Base-by-base conservation (phyloP, 2,888 invertebrate genomes). In the Acanthosepion esculentum region DNA sequence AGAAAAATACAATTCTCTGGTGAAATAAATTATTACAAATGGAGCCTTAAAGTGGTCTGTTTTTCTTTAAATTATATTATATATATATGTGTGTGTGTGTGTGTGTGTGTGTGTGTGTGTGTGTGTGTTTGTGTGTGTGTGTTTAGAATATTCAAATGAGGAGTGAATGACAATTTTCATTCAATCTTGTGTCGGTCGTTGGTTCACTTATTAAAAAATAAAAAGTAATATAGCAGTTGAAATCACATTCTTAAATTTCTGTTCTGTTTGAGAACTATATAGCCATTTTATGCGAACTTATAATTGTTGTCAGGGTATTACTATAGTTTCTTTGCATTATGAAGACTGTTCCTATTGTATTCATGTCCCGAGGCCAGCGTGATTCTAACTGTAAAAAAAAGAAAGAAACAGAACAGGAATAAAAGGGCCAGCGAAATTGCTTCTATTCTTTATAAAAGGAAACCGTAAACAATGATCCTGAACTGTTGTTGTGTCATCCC, bases 391-490 rank as follows among this genome's bases (percentile, higher is more conserved):
- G n/a, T n/a, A n/a, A n/a, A n/a, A 12, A 64, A 78, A 78, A 78
- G n/a, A 64, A 78, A 78, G n/a, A n/a, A n/a, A 78, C n/a, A 10
- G 78, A 78, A 78, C 78, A 33, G 12, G 78, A 78, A 78, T 78
- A 78, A 78, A 78, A n/a, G 78, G 78, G 78, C 78, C n/a, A 78
- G 78, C n/a, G 78, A 78, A 78, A 78, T 78, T n/a, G 78, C 78
- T 78, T 78, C n/a, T 78, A 12, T 5, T 78, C 33, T 78, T 78
- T 78, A n/a, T 10, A 78, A 78, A 33, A 78, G 33, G 33, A 78
- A 78, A 78, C 78, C 78, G 15, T 78, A 78, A 78, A 78, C 78
- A 78, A 78, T 78, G 78, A n/a, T 78, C n/a, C 78, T 78, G 78
- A n/a, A 78, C 78, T 78, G 78, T 78, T 78, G 78, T 78, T 78